Evolutionary conservation across 2,888 invertebrate species (phyloP), one percentile per base, ranked within the genome.

Genomic region (Bembecia ichneumoniformis): DNA sequence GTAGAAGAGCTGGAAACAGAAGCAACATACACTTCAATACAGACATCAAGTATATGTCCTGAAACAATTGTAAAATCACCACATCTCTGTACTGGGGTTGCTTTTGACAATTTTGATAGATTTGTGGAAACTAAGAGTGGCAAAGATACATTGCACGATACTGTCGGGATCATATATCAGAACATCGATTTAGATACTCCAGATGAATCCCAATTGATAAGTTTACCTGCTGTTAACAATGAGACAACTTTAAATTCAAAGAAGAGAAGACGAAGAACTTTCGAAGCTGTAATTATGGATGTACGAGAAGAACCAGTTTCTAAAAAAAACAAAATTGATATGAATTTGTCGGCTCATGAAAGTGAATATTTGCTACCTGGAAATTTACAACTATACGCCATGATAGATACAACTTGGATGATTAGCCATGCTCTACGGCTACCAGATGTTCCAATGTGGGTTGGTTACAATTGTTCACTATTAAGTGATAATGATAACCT

Each of bases 71-170:
- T n/a, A n/a, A n/a, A n/a, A n/a, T n/a, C n/a, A n/a, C n/a, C n/a
- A n/a, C n/a, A n/a, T n/a, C n/a, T n/a, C n/a, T n/a, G n/a, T n/a
- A n/a, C n/a, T n/a, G n/a, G n/a, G n/a, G n/a, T n/a, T n/a, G n/a
- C n/a, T n/a, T n/a, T n/a, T n/a, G n/a, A n/a, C n/a, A n/a, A 56
- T 43, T 56, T 48, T n/a, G 54, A 56, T 49, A 51, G 56, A 9
- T 56, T 50, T 35, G 52, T 57, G 1, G 57, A 57, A 20, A 57
- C 57, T 10, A 14, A 11, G 1, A 44, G 13, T 48, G 56, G 54
- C 0, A 56, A 56, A 47, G 54, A 56, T 35, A 56, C 52, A 4
- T 48, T 58, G 2, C 55, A 58, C 46, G n/a, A n/a, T n/a, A n/a
- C n/a, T n/a, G n/a, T n/a, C n/a, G n/a, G n/a, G n/a, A n/a, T n/a